phyloP scores from a whole-genome alignment of 2,113 vertebrate genomes.

The Labrus mixtus region DNA sequence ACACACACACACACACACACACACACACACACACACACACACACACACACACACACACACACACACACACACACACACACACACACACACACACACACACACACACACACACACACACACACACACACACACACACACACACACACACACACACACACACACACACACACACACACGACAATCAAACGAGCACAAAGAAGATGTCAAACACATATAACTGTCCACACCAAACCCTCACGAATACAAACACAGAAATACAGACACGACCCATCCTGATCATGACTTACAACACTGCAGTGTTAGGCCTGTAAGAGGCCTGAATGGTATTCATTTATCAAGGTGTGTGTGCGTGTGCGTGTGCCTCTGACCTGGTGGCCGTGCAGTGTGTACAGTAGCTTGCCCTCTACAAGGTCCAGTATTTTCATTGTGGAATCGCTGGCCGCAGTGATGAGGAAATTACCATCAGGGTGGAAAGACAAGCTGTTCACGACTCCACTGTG shows the following conservation, averaged over 20 bases:
- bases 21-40: constrained; percentile 9
- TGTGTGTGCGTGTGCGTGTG: constrained; percentile 3
- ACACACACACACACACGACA: not conserved
- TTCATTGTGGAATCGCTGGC: constrained; percentile 96
- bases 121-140: no score
- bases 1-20: constrained; percentile 31
- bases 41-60: no score
- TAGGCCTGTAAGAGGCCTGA: constrained; percentile 6
- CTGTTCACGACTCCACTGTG: constrained; percentile 91
- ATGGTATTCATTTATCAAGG: not conserved
- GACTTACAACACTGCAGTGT: constrained; percentile 15
- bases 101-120: no score
- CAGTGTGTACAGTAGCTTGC: constrained; percentile 93
- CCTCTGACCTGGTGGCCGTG: constrained; percentile 94
- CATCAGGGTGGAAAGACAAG: constrained; percentile 93
- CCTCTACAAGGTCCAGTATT: constrained; percentile 95
- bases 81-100: no score
- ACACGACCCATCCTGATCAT: constrained; percentile 28
- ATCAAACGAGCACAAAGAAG: constrained; percentile 49
- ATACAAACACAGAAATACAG: constrained; percentile 21
- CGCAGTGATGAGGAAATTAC: constrained; percentile 94
- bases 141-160: no score
- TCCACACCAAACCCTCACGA: constrained; percentile 5
- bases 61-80: no score
- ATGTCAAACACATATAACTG: constrained; percentile 48